phyloP scores from a whole-genome alignment of 2,113 vertebrate species.

The Syrrhaptes paradoxus region DNA sequence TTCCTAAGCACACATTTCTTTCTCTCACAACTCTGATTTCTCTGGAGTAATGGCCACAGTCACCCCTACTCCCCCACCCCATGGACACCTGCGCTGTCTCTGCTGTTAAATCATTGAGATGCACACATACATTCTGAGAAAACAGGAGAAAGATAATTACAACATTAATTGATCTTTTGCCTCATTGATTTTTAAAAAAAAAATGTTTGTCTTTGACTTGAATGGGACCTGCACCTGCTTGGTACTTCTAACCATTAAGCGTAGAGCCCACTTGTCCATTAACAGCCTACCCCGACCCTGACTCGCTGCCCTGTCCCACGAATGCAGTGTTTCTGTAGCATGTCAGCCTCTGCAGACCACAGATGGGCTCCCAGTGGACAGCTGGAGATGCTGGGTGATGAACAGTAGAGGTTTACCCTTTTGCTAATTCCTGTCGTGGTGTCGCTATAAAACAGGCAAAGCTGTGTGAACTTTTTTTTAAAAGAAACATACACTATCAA shows the following conservation, averaged over 20 bases:
- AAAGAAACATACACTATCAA: not conserved
- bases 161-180: not conserved
- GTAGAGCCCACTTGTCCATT: not conserved
- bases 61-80: not conserved
- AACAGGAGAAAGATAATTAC: not conserved
- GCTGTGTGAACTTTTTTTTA: not conserved
- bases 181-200: not conserved
- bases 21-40: not conserved
- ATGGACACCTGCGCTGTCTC: not conserved
- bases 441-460: not conserved
- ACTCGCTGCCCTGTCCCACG: not conserved
- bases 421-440: not conserved
- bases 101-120: not conserved
- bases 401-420: not conserved
- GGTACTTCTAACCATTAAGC: not conserved
- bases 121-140: not conserved
- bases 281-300: not conserved
- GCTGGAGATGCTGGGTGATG: not conserved
- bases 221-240: not conserved
- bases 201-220: not conserved
- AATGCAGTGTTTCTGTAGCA: not conserved
- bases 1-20: not conserved
- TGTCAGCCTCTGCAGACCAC: not conserved
- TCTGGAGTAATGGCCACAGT: not conserved
- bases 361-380: not conserved